phyloP scores from a whole-genome alignment of 2,888 invertebrate genomes.

The Dicyrtomina minuta region DNA sequence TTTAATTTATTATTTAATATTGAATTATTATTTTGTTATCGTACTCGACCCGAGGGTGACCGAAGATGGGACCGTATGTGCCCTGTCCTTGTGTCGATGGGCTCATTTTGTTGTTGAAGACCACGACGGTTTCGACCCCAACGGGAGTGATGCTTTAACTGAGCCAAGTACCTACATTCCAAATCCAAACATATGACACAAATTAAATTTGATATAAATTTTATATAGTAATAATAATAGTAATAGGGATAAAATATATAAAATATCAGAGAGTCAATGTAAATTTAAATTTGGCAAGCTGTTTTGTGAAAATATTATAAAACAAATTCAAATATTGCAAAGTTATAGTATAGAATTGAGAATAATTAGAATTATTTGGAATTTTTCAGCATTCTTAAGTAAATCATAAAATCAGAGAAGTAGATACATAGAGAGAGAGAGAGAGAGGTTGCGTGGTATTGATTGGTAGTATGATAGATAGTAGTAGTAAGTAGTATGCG shows the following conservation, averaged over 20 bases:
- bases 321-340: too few relatives aligned
- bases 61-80: slow-evolving; percentile 89
- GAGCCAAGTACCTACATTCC: slow-evolving; percentile 49
- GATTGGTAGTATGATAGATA: too few relatives aligned
- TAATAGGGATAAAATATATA: neutral
- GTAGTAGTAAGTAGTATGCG: neutral
- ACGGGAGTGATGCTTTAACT: slow-evolving; percentile 59
- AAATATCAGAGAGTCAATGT: neutral
- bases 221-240: slow-evolving; percentile 3
- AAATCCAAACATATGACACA: neutral
- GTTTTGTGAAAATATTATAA: too few relatives aligned
- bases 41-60: slow-evolving; percentile 88
- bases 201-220: neutral
- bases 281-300: neutral
- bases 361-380: too few relatives aligned
- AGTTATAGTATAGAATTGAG: too few relatives aligned
- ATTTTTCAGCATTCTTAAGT: too few relatives aligned
- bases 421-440: neutral
- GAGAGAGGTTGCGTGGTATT: neutral
- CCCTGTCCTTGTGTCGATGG: slow-evolving; percentile 76
- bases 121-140: slow-evolving; percentile 74
- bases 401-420: neutral
- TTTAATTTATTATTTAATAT: neutral
- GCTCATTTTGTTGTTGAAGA: slow-evolving; percentile 60
- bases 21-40: slow-evolving; percentile 62